Evolutionary conservation across 2,888 invertebrate species (phyloP), one percentile per base, ranked within the genome.

Genomic region (Nycteola revayana): DNA sequence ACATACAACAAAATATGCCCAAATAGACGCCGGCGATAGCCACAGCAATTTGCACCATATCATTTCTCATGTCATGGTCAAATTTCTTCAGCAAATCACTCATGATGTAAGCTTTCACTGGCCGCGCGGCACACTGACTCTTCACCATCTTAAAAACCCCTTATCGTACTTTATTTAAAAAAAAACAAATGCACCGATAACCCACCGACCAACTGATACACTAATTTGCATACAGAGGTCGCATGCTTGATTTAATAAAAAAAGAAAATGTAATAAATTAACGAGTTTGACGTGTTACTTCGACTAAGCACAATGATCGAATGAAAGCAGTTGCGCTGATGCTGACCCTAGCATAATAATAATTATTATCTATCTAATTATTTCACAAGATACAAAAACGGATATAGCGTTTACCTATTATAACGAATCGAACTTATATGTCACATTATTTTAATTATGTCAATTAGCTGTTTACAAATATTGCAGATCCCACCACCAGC

Each of bases 61-160:
- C 85, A 49, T 77, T 82, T 9, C 74, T 76, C 1, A 75, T 70
- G 22, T 84, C 80, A 25, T 74, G 64, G 51, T 85, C 76, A 26
- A 85, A 77, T 49, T 76, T 86, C 61, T 81, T 83, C 63, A 85
- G 65, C 28, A 86, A 48, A 58, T 86, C 85, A 78, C 87, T 87
- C 87, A 87, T 87, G 66, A 86, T 85, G 81, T 76, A 83, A 45
- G 79, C 75, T 67, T 80, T 86, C 52, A 78, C 73, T 29, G 74
- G 72, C 46, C 79, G 52, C 40, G 77, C 76, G 44, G 61, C 75
- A 44, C 86, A 88, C 80, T 84, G 77, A 58, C 57, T 75, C 60
- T 87, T 77, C 45, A 78, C 84, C 86, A 88, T 86, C 33, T 57
- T 66, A 50, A 56, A 56, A 31, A 59, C 54, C 50, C 28, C 24